phyloP scores from a whole-genome alignment of 2,797 vertebrate species.

The Anas flavirostris region DNA sequence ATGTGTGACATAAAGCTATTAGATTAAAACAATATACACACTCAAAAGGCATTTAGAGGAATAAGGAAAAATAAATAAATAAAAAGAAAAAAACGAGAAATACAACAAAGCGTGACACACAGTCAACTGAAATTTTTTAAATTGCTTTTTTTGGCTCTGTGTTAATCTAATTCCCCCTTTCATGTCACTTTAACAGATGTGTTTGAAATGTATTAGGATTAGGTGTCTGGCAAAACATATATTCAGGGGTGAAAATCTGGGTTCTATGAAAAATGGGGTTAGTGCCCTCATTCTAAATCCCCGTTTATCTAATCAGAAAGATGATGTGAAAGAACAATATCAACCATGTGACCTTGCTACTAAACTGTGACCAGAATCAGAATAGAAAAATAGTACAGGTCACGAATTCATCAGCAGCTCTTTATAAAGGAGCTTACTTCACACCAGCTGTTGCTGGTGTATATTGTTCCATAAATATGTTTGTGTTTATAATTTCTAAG shows the following conservation, averaged over 20 bases:
- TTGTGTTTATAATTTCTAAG: conserved; percentile 8
- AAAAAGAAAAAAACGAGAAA: neutral
- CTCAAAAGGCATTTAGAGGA: neutral
- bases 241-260: conserved; percentile 6
- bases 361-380: neutral
- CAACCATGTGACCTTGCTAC: neutral
- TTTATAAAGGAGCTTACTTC: conserved; percentile 44
- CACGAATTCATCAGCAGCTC: conserved; percentile 34
- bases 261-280: conserved; percentile 27
- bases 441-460: conserved; percentile 35
- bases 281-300: conserved; percentile 43
- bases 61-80: neutral
- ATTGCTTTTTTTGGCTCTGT: neutral
- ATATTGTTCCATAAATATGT: neutral
- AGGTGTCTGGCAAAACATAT: conserved; percentile 29
- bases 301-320: neutral
- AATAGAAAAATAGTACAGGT: neutral
- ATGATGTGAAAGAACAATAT: conserved; percentile 17
- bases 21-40: neutral
- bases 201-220: conserved; percentile 38
- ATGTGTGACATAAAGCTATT: neutral
- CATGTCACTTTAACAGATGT: conserved; percentile 15
- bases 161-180: neutral
- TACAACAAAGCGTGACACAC: neutral
- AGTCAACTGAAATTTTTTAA: neutral